phyloP scores from a whole-genome alignment of 2,113 vertebrate genomes.

The Thunnus thynnus region DNA sequence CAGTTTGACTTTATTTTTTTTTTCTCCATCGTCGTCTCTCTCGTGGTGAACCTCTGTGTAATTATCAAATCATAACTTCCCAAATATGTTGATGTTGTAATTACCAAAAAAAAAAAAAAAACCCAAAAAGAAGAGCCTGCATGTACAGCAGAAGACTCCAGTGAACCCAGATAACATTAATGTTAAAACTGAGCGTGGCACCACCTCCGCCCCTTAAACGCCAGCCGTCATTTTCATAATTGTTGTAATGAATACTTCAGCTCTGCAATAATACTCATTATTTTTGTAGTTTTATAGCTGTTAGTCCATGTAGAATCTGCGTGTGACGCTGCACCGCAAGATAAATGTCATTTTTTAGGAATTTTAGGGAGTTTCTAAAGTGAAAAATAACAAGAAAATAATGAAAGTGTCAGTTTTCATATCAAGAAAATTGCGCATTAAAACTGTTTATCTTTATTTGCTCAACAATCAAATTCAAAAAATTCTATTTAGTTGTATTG shows the following conservation, averaged over 20 bases:
- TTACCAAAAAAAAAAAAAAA: constrained; percentile 5
- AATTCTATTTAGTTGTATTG: background rate
- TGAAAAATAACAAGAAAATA: background rate
- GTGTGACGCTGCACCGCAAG: background rate
- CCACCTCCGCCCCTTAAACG: constrained; percentile 10
- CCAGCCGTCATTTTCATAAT: constrained; percentile 14
- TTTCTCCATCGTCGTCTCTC: background rate
- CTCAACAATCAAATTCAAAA: constrained; percentile 3
- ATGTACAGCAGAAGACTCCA: background rate
- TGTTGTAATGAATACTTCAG: constrained; percentile 27
- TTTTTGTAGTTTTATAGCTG: constrained; percentile 8
- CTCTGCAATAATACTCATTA: constrained; percentile 14
- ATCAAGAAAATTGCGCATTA: background rate
- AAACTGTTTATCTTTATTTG: background rate
- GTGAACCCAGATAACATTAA: background rate
- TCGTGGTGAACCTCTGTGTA: constrained; percentile 25
- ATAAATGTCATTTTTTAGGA: background rate
- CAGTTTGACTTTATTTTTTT: constrained; percentile 41
- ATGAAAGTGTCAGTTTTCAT: background rate
- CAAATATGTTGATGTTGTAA: constrained; percentile 56
- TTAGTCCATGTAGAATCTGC: background rate
- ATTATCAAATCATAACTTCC: constrained; percentile 51
- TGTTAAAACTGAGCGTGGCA: constrained; percentile 14
- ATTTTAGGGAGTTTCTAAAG: background rate
- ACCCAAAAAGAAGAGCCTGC: background rate